Evolutionary conservation across 1,140 invertebrate species (phyloP), one percentile per base, ranked within the genome.

Genomic region (Pantala flavescens): DNA sequence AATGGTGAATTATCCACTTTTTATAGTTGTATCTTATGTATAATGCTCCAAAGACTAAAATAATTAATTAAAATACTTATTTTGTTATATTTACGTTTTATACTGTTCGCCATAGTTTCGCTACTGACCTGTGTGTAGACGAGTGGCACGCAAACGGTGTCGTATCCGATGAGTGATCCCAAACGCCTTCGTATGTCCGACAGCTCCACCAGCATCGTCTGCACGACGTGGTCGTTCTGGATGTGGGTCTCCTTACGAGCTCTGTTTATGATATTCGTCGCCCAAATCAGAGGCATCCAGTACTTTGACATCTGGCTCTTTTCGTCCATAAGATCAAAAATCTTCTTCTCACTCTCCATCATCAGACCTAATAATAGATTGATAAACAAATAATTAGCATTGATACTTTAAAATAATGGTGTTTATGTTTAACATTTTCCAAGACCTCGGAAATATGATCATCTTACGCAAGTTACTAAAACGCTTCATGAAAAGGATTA

Each of bases 91-190:
- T 5, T 36, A 36, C 28, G 2, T 5, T 36, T 36, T 36, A 36
- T 36, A 36, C 9, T 36, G 28, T 36, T 36, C 2, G 9, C 28
- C 28, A 36, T 2, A 5, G 28, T 36, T 36, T 36, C 9, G 28
- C 3, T 77, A 77, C 83, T 84, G 81, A 96, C 97, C 92, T 99
- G 96, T 74, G 96, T 98, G 83, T 99, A 99, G 75, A 98, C 96
- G 28, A 98, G 88, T 70, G 97, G 97, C 76, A 98, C 95, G 81
- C 93, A 97, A 78, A 98, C 95, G 79, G 95, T 98, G 84, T 99
- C 97, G 82, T 98, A 99, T 72, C 92, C 92, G 78, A 94, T 94
- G 7, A 95, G 85, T 72, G 90, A 89, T 75, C 92, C 92, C 75
- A 94, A 83, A 78, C 91, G 85, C 80, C 90, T 85, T 79, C 93